A percentile compares a stretch with the other conserved stretches of the same genome.
phyloP scores from a whole-genome alignment of 2,797 vertebrate species.

The Anisognathus igniventris region DNA sequence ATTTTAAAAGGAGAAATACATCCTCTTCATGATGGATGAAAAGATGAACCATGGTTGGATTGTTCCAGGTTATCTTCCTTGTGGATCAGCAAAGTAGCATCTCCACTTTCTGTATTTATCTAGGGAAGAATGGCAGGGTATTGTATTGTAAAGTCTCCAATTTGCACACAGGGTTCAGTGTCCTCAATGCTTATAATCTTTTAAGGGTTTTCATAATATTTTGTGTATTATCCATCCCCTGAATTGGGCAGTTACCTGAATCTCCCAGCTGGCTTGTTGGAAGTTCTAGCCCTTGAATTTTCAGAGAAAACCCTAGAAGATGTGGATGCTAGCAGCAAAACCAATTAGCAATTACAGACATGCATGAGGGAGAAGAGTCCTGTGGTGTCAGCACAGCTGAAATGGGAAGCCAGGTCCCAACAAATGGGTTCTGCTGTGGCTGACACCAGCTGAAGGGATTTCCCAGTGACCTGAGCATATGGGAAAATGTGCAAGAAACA shows the following conservation, averaged over 20 bases:
- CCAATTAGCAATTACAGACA: not conserved
- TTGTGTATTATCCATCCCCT: not conserved
- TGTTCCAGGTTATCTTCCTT: not conserved
- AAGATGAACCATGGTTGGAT: not conserved
- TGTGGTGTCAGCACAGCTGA: rapidly evolving
- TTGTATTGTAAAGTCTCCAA: not conserved
- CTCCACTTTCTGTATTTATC: not conserved
- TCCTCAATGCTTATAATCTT: not conserved
- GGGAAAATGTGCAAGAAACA: not conserved
- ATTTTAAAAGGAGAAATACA: not conserved
- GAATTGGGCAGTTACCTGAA: not conserved
- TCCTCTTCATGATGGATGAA: not conserved
- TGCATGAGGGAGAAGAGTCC: rapidly evolving
- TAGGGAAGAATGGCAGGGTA: not conserved
- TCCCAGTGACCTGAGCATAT: not conserved
- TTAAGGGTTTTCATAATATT: not conserved
- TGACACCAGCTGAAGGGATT: not conserved
- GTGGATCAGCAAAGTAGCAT: not conserved
- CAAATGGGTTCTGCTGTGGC: not conserved
- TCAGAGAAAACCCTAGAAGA: not conserved
- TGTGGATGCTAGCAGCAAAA: not conserved
- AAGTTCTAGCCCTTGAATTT: not conserved
- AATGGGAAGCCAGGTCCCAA: not conserved
- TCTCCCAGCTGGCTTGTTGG: not conserved
- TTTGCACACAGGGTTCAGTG: not conserved